A percentile compares a stretch with the other conserved stretches of the same genome.
phyloP scores from a whole-genome alignment of 2,888 invertebrate species.

The Brenthis hecate region DNA sequence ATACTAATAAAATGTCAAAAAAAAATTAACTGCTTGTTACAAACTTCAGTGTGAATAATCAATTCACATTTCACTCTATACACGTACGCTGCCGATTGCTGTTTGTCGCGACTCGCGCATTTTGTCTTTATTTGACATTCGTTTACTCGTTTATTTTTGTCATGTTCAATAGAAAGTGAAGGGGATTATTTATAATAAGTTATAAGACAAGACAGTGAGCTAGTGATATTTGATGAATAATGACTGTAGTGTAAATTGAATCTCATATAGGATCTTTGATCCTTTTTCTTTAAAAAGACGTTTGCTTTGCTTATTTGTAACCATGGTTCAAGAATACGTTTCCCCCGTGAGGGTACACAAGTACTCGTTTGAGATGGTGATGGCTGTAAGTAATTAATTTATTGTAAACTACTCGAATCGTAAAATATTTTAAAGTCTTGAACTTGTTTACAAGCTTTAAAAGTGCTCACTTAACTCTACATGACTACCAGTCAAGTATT shows the following conservation, averaged over 20 bases:
- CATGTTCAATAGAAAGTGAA: constrained; percentile 62
- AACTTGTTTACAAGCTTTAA: constrained; percentile 13
- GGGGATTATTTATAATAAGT: constrained; percentile 45
- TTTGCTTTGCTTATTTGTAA: constrained; percentile 48
- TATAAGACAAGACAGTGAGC: constrained; percentile 21
- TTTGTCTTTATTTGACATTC: constrained; percentile 55
- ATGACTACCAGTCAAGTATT: too few species aligned
- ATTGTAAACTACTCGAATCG: background rate
- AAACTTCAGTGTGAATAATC: constrained; percentile 60
- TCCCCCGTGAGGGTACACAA: constrained; percentile 97
- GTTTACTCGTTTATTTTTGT: constrained; percentile 56
- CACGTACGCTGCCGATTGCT: constrained; percentile 45
- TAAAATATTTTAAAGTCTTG: background rate
- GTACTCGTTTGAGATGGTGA: constrained; percentile 96
- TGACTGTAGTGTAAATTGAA: constrained; percentile 64
- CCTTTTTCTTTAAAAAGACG: constrained; percentile 48
- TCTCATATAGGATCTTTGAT: constrained; percentile 54
- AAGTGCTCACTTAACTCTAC: too few species aligned
- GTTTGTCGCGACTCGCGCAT: constrained; percentile 42
- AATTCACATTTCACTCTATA: constrained; percentile 49
- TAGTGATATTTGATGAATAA: constrained; percentile 50
- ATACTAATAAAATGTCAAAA: background rate
- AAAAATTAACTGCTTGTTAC: constrained; percentile 14
- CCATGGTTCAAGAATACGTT: constrained; percentile 97
- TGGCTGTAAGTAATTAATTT: constrained; percentile 89